Conservation (phyloP, 1,140 invertebrate genomes). For the Drosophila kanapiae region DNA sequence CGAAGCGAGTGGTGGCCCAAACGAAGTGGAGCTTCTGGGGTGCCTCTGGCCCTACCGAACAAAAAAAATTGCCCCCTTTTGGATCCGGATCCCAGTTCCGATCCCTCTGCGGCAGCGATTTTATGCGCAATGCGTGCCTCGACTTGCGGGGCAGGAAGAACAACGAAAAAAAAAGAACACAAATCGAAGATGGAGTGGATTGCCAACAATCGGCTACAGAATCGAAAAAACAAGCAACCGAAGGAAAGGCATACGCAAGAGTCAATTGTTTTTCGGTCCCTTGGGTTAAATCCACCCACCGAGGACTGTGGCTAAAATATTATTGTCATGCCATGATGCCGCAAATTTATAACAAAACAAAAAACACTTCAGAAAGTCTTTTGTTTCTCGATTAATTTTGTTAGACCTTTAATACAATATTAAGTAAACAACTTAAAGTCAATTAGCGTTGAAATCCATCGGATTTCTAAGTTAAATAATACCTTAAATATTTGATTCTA, state of each 20-base stretch:
- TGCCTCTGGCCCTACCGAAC: slow-evolving; percentile 1
- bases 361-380: neutral
- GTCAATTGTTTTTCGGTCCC: slow-evolving; percentile 68
- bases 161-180: slow-evolving; percentile 23
- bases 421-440: neutral
- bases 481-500: too few species aligned
- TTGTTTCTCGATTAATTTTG: neutral
- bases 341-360: slow-evolving; percentile 20
- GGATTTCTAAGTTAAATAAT: neutral
- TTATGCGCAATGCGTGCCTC: slow-evolving; percentile 77
- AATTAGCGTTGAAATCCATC: neutral
- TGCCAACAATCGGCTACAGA: slow-evolving; percentile 36
- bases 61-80: neutral
- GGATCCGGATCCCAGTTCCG: slow-evolving; percentile 11
- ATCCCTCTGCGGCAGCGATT: slow-evolving; percentile 63
- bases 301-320: slow-evolving; percentile 37
- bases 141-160: slow-evolving; percentile 57
- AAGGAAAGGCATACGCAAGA: slow-evolving; percentile 30
- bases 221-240: slow-evolving; percentile 28
- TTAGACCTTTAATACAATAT: neutral
- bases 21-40: slow-evolving; percentile 47
- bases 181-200: slow-evolving; percentile 74
- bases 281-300: slow-evolving; percentile 11
- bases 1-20: slow-evolving; percentile 35
- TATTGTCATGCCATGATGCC: slow-evolving; percentile 47